A percentile compares a stretch with the other conserved stretches of the same genome.
These are phyloP conservation scores for Ips typographus DNA, from an alignment of 1,140 invertebrate genomes.

Conservation along the genomic window DNA sequence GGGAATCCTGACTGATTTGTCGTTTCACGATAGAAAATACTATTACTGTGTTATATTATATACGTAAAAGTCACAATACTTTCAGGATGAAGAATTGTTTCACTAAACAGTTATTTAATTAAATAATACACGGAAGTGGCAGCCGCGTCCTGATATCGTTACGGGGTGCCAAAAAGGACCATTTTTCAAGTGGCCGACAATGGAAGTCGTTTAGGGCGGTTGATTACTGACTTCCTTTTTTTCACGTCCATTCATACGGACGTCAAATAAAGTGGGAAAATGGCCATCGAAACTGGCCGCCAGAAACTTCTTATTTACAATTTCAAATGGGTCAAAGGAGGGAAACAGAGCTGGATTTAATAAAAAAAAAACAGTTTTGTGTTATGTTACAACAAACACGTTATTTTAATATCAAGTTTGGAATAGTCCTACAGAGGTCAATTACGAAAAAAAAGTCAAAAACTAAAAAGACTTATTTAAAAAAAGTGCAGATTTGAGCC, in stretches of 20 bases:
- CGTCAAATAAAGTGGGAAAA: conserved; percentile 39
- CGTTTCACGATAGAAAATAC: too few relatives aligned
- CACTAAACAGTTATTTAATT: background rate
- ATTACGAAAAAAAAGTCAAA: too few relatives aligned
- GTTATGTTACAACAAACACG: background rate
- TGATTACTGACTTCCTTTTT: conserved; percentile 39
- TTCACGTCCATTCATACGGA: conserved; percentile 35
- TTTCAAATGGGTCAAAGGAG: conserved; percentile 41
- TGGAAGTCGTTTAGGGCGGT: conserved; percentile 35
- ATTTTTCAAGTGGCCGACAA: conserved; percentile 41
- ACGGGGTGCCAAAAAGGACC: conserved; percentile 30
- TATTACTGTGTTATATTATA: too few relatives aligned
- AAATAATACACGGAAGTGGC: background rate
- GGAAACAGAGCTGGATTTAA: conserved; percentile 12
- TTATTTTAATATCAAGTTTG: background rate
- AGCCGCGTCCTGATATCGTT: conserved; percentile 5
- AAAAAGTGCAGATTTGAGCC: too few relatives aligned
- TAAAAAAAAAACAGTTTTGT: background rate
- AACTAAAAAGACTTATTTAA: too few relatives aligned
- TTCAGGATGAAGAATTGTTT: too few relatives aligned
- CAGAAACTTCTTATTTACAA: conserved; percentile 42
- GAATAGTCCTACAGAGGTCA: too few relatives aligned
- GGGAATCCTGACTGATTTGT: too few relatives aligned
- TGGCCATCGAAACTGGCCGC: conserved; percentile 34
- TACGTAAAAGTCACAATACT: too few relatives aligned